Conservation (phyloP, 2,888 invertebrate genomes). For the Stegophylla sp. region DNA sequence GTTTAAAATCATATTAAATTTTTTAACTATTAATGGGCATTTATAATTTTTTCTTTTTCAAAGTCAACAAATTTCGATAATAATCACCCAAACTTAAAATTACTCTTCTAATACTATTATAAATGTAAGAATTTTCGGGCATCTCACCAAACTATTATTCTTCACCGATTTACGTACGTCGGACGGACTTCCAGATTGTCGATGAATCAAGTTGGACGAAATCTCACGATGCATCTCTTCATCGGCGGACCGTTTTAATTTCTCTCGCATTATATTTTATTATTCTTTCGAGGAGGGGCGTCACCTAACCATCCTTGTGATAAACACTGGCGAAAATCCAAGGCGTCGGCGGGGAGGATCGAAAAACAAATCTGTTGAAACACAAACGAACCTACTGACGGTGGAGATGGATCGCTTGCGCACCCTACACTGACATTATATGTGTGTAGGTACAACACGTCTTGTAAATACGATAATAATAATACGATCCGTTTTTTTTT, state of each 20-base stretch:
- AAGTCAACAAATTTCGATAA: too few species aligned
- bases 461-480: not conserved
- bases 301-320: not conserved
- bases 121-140: too few species aligned
- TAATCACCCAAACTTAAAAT: too few species aligned
- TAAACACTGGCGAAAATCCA: not conserved
- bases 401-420: not conserved
- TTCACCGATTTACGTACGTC: too few species aligned
- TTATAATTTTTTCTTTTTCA: too few species aligned
- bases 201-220: not conserved
- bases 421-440: not conserved
- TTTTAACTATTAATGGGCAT: too few species aligned
- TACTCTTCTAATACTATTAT: too few species aligned
- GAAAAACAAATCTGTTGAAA: not conserved
- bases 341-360: too few species aligned
- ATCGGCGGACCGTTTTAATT: not conserved
- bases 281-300: not conserved
- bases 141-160: too few species aligned
- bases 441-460: not conserved
- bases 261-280: not conserved
- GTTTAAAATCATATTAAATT: too few species aligned
- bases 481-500: not conserved
- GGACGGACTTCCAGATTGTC: too few species aligned
- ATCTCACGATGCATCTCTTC: constrained; percentile 22
- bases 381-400: constrained; percentile 5